Evolutionary conservation across 2,888 invertebrate species (phyloP).

Genomic region (Rhamnusium bicolor): DNA sequence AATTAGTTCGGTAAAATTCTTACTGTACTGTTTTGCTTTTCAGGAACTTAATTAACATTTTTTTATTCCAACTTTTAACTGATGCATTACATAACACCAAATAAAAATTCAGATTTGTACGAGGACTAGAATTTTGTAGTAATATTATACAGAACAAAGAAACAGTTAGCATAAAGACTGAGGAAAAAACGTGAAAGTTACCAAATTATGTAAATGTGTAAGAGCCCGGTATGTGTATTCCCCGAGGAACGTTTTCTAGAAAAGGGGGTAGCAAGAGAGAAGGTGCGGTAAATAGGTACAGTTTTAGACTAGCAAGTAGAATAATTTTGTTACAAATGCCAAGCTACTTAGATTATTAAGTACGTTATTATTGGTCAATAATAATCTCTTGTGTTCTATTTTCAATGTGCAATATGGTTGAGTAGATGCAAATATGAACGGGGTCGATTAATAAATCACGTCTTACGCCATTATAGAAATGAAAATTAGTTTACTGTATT

Average conservation of each 20-base stretch:
- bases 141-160: conserved; percentile 1
- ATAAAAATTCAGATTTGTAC: not conserved
- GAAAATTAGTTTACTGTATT: no score
- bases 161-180: not conserved
- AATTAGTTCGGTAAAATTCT: no score
- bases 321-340: conserved; percentile 1
- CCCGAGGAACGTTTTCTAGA: not conserved
- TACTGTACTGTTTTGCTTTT: no score
- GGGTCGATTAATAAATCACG: no score
- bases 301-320: not conserved
- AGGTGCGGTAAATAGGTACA: not conserved
- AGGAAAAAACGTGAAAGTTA: not conserved
- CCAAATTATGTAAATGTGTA: conserved; percentile 4
- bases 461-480: no score
- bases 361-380: not conserved
- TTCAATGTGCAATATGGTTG: no score
- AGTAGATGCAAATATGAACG: no score
- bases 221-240: not conserved
- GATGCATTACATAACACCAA: no score
- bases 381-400: no score
- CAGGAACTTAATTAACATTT: no score
- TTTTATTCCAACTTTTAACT: no score
- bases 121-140: not conserved
- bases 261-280: not conserved
- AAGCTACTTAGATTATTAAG: not conserved